phyloP scores from a whole-genome alignment of 2,888 invertebrate genomes.

The Rapana venosa region DNA sequence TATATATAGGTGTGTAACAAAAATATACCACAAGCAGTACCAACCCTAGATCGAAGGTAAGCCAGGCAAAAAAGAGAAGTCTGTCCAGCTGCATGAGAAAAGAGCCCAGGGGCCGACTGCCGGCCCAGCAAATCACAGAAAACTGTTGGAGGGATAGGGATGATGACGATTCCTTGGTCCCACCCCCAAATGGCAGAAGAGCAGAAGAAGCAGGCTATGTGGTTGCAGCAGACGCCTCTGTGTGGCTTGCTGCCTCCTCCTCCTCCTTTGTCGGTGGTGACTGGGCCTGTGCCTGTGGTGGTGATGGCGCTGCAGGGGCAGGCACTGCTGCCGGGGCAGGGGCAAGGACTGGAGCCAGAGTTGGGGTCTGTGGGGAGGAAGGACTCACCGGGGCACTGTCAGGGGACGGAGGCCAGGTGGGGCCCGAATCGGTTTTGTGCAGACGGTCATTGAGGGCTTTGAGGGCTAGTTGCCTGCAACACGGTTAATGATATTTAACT shows the following conservation, averaged over 20 bases:
- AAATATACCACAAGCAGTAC: no score
- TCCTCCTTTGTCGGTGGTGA: not conserved
- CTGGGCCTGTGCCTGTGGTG: no score
- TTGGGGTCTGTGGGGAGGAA: conserved; percentile 21
- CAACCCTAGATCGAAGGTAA: no score
- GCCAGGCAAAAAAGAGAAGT: no score
- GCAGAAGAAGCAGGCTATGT: not conserved
- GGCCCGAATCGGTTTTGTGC: conserved; percentile 67
- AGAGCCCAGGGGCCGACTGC: no score
- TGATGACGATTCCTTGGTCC: no score
- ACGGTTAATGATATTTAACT: not conserved
- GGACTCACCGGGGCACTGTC: conserved; percentile 63
- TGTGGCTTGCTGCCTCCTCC: not conserved
- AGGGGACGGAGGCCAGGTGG: conserved; percentile 74
- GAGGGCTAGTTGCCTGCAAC: conserved; percentile 92
- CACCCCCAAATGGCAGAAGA: not conserved
- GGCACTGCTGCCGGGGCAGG: not conserved
- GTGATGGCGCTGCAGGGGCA: not conserved
- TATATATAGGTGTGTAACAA: no score
- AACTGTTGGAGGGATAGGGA: not conserved
- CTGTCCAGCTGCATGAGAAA: no score
- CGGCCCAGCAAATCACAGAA: no score
- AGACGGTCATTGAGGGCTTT: conserved; percentile 95
- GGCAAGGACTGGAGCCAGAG: not conserved
- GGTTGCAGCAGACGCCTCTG: not conserved